Evolutionary conservation across 2,888 invertebrate species (phyloP).

Genomic region (Heliothis peltigera): DNA sequence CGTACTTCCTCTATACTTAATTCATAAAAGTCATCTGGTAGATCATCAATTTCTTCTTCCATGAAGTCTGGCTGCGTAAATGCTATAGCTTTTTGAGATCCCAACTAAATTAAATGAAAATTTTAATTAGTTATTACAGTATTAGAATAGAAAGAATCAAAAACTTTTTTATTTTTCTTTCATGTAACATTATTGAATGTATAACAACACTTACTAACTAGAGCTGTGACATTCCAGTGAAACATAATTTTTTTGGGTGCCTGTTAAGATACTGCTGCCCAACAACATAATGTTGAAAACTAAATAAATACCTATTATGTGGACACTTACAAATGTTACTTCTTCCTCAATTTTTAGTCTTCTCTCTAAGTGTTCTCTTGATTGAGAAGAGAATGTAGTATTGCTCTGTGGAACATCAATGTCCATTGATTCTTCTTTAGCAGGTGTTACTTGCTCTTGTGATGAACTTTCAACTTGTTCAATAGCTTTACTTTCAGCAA

Average conservation of each 20-base stretch:
- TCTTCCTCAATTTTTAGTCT: slow-evolving; percentile 85
- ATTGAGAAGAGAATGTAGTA: slow-evolving; percentile 57
- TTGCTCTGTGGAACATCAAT: slow-evolving; percentile 35
- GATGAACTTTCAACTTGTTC: slow-evolving; percentile 35
- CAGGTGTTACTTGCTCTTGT: slow-evolving; percentile 5
- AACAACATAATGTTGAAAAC: no score
- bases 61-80: slow-evolving; percentile 91
- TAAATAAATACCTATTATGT: not conserved
- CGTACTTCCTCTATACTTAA: slow-evolving; percentile 95
- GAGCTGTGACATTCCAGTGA: no score
- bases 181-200: no score
- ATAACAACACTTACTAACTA: no score
- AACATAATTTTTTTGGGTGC: no score
- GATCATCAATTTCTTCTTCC: slow-evolving; percentile 91
- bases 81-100: slow-evolving; percentile 93
- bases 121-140: no score
- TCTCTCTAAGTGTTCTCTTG: slow-evolving; percentile 79
- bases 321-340: slow-evolving; percentile 82
- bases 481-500: slow-evolving; percentile 26
- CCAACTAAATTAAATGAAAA: slow-evolving; percentile 89
- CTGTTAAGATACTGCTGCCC: no score
- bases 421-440: slow-evolving; percentile 41
- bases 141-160: no score
- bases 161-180: no score
- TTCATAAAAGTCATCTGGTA: slow-evolving; percentile 97